These are phyloP conservation scores for Pyrocoelia pectoralis DNA, from an alignment of 2,888 invertebrate species.

Conservation along the genomic window DNA sequence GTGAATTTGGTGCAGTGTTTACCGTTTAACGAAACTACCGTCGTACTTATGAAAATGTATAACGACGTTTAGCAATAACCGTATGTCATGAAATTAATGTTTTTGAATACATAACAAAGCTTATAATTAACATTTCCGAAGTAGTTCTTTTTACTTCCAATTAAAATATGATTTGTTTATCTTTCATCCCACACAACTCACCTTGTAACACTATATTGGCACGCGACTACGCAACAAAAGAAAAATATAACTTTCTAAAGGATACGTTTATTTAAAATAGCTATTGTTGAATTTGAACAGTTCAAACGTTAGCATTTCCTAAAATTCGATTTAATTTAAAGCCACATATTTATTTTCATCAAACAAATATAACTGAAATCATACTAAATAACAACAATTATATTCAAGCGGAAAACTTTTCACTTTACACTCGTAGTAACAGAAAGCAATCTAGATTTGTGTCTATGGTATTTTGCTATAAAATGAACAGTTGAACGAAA, in stretches of 20 bases:
- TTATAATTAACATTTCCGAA: neutral
- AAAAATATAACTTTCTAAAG: conserved; percentile 4
- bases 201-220: conserved; percentile 1
- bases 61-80: neutral
- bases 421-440: too few relatives aligned
- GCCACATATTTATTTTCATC: neutral
- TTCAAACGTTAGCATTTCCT: neutral
- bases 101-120: neutral
- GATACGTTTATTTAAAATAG: neutral
- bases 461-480: neutral
- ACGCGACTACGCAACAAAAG: conserved; percentile 1
- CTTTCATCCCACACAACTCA: neutral
- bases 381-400: neutral
- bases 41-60: neutral
- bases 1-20: too few relatives aligned
- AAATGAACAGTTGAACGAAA: neutral
- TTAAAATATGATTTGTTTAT: neutral
- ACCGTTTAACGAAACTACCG: neutral
- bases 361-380: neutral
- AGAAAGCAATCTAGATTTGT: neutral
- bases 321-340: too few relatives aligned
- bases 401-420: too few relatives aligned
- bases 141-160: neutral
- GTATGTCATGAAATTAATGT: too few relatives aligned
- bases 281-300: neutral